Conservation (phyloP, 2,888 invertebrate genomes). For the Biston stratarius region DNA sequence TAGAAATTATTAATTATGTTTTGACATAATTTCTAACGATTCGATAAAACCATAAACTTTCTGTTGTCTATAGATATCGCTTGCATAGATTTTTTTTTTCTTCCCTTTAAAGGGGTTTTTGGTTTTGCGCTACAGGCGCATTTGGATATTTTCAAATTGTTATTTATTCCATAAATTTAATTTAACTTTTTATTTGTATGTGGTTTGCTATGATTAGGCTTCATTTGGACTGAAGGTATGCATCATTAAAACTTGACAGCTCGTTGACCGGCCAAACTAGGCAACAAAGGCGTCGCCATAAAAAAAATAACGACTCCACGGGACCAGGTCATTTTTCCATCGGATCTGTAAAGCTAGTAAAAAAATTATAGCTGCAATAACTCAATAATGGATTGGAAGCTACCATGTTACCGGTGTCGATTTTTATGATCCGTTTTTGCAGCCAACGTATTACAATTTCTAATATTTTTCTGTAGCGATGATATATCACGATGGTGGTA, state of each 20-base stretch:
- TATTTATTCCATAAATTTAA: too few relatives aligned
- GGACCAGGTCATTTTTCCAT: conserved; percentile 28
- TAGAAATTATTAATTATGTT: too few relatives aligned
- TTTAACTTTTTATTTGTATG: too few relatives aligned
- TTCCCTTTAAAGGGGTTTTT: too few relatives aligned
- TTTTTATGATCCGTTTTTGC: conserved; percentile 21
- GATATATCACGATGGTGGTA: too few relatives aligned
- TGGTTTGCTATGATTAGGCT: neutral
- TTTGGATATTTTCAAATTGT: too few relatives aligned
- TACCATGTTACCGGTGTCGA: conserved; percentile 20
- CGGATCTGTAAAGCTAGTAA: conserved; percentile 25
- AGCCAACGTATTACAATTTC: conserved; percentile 5
- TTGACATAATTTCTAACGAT: too few relatives aligned
- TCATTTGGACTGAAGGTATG: neutral
- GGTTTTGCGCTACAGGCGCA: too few relatives aligned
- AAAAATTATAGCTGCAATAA: conserved; percentile 33
- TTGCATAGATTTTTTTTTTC: too few relatives aligned
- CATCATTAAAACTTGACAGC: conserved; percentile 5
- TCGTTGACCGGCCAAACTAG: conserved; percentile 22
- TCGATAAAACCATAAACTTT: too few relatives aligned
- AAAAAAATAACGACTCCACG: conserved; percentile 30
- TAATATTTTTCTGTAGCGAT: neutral
- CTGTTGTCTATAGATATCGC: too few relatives aligned
- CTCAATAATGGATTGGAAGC: conserved; percentile 37
- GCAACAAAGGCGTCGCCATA: conserved; percentile 19